Evolutionary conservation across 1,140 invertebrate species (phyloP).

Genomic region (Aricia agestis): DNA sequence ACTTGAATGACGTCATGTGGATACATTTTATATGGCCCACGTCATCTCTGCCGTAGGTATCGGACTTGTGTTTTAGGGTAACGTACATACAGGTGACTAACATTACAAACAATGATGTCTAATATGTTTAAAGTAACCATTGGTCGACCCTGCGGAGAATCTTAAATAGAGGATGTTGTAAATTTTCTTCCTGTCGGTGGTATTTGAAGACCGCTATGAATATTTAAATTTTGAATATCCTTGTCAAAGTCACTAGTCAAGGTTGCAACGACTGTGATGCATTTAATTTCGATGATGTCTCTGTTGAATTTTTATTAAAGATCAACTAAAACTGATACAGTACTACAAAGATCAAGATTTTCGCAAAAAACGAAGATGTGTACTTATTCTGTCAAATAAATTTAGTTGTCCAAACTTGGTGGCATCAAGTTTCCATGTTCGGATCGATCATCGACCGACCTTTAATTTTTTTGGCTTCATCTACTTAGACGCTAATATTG

Average conservation of each 20-base stretch:
- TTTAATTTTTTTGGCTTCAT: conserved; percentile 13
- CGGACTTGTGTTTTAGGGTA: background rate
- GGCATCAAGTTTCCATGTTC: conserved; percentile 7
- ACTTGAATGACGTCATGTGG: conserved; percentile 8
- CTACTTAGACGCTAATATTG: conserved; percentile 1
- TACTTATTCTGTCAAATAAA: background rate
- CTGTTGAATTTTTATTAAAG: background rate
- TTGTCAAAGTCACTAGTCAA: background rate
- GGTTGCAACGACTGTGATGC: background rate
- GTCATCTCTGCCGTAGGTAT: background rate
- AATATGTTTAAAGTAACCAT: background rate
- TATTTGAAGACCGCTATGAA: background rate
- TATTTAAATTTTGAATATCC: conserved; percentile 7
- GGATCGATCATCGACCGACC: conserved; percentile 3
- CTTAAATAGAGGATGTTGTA: conserved; percentile 8
- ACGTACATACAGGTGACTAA: background rate
- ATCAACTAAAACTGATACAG: too few species aligned
- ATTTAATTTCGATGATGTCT: background rate
- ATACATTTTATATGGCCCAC: conserved; percentile 1
- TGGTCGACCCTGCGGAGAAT: conserved; percentile 8
- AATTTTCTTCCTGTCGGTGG: conserved; percentile 8
- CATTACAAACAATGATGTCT: background rate
- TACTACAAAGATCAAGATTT: too few species aligned
- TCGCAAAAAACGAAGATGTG: too few species aligned
- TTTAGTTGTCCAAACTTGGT: background rate